Evolutionary conservation across 2,797 vertebrate genomes (phyloP).

Genomic region (Paramormyrops hopkinsi): DNA sequence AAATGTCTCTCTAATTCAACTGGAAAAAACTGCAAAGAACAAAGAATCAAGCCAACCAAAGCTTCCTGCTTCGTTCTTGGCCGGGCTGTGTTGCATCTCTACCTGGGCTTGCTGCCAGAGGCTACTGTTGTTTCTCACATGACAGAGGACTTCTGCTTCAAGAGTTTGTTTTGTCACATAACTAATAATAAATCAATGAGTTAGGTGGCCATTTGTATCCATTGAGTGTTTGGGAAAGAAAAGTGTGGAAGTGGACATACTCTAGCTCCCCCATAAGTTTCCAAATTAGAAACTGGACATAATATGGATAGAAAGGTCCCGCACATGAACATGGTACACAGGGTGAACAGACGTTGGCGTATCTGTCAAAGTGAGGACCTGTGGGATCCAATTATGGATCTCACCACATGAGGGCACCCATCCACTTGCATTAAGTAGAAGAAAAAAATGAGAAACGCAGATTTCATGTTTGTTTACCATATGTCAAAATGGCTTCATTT

Average conservation of each 20-base stretch:
- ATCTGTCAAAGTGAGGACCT: neutral
- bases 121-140: neutral
- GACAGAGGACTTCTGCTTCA: neutral
- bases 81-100: neutral
- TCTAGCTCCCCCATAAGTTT: neutral
- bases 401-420: constrained; percentile 21
- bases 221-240: neutral
- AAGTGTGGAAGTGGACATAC: neutral
- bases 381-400: constrained; percentile 15
- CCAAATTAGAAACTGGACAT: neutral
- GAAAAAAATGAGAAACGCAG: neutral
- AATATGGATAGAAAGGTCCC: neutral
- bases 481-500: neutral
- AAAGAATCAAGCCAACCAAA: neutral
- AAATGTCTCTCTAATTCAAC: constrained; percentile 1
- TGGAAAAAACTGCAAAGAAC: neutral
- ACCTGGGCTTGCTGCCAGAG: constrained; percentile 3
- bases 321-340: neutral
- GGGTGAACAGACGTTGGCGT: neutral
- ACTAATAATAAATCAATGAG: neutral
- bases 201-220: neutral
- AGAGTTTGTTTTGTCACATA: constrained; percentile 3
- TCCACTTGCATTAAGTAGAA: constrained; percentile 15
- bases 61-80: neutral
- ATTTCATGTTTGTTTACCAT: constrained; percentile 3